phyloP scores from a whole-genome alignment of 2,113 vertebrate genomes.

The Apeltes quadracus region DNA sequence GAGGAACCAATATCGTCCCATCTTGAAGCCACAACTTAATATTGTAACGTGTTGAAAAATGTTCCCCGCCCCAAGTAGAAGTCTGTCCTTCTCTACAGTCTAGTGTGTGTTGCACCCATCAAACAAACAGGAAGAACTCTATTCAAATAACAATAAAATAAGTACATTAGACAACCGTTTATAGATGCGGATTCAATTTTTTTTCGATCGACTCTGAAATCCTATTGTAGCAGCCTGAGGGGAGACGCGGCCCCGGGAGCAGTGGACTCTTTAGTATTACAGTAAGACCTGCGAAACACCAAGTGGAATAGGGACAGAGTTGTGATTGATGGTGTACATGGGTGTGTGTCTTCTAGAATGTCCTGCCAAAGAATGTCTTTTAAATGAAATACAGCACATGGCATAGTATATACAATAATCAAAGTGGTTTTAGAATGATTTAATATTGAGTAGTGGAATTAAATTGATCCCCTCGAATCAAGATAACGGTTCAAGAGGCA shows the following conservation, averaged over 20 bases:
- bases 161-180: too few relatives aligned
- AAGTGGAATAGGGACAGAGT: neutral
- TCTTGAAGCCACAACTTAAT: too few relatives aligned
- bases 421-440: neutral
- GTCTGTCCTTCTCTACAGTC: neutral
- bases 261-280: slow-evolving; percentile 51
- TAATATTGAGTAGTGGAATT: neutral
- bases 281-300: slow-evolving; percentile 30
- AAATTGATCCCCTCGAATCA: too few relatives aligned
- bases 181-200: too few relatives aligned
- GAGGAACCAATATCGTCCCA: too few relatives aligned
- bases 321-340: neutral
- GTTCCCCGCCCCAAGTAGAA: neutral
- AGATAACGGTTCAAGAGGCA: neutral
- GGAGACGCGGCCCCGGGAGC: neutral
- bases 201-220: too few relatives aligned
- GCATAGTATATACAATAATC: neutral
- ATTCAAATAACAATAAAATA: too few relatives aligned
- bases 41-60: neutral
- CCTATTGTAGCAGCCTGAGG: slow-evolving; percentile 46
- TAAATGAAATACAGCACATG: neutral
- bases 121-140: neutral
- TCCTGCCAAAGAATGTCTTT: neutral
- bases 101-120: neutral
- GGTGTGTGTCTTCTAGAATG: neutral